Evolutionary conservation across 1,140 invertebrate species (phyloP), one percentile per base, ranked within the genome.

Genomic region (Bathynomus jamesi): DNA sequence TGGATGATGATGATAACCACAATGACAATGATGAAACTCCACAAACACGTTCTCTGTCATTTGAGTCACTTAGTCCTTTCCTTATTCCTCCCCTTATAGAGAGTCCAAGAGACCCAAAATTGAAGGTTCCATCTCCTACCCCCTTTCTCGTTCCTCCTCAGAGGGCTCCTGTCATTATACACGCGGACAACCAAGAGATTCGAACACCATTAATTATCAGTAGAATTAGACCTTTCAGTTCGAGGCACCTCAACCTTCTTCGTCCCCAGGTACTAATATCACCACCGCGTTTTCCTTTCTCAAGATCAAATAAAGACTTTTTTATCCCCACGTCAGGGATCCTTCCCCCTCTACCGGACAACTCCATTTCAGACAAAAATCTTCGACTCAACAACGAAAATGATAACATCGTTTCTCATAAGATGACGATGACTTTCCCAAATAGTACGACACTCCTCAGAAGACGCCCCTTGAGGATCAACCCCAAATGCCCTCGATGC

Each of bases 401-500:
- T n/a, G n/a, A n/a, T n/a, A 29, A 65, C 11, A 28, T 64, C 13
- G 31, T 24, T 28, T 25, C 53, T 71, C 63, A 73, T 53, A 53
- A 53, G 21, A 53, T 71, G 73, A 78, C 74, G 7, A 78, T 75
- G 69, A 67, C 72, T 27, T 78, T 76, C 64, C 70, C 66, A 21
- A 66, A 32, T 30, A 61, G 46, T 10, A 30, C 40, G 21, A 1
- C 40, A 53, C 13, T 53, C 2, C n/a, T n/a, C n/a, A 11, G 40
- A 17, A 53, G 40, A 53, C 13, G 40, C 11, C 40, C 40, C 2
- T 53, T 53, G 21, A 2, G 21, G 21, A 53, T 73, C 27, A 78
- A 78, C 28, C 76, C 76, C 0, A 62, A 69, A 60, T 78, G 76
- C 60, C 76, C 76, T 4, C 40, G 70, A 40, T 78, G 76, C 60